Conservation (phyloP, 2,797 vertebrate genomes). For the Aphelocoma californica region DNA sequence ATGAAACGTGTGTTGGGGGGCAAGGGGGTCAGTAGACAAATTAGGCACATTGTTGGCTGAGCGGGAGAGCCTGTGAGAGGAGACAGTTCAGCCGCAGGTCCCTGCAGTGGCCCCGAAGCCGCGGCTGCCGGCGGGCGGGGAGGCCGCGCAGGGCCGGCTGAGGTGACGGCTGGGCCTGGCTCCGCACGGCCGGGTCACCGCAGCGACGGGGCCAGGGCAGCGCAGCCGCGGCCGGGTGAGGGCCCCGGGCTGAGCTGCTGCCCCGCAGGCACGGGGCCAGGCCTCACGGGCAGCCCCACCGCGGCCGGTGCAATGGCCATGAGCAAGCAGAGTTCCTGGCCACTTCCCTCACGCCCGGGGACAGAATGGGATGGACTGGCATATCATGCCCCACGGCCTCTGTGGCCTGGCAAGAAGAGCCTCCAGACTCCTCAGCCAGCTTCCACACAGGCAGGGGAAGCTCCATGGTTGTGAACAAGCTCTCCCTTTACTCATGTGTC, state of each 20-base stretch:
- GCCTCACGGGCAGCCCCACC: background rate
- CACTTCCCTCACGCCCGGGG: background rate
- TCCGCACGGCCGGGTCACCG: fast-evolving
- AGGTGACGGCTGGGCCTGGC: fast-evolving
- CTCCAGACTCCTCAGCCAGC: background rate
- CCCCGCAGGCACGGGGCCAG: fast-evolving
- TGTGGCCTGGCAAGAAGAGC: background rate
- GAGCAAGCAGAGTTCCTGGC: background rate
- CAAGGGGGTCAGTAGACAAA: background rate
- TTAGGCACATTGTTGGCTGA: constrained; percentile 34
- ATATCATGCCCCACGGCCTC: fast-evolving
- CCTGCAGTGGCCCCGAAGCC: background rate
- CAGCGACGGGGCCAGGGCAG: background rate
- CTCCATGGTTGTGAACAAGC: background rate
- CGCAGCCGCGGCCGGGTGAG: fast-evolving
- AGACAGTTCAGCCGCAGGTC: background rate
- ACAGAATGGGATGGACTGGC: fast-evolving
- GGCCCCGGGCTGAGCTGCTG: background rate
- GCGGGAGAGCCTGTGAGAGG: background rate
- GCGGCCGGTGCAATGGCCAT: fast-evolving
- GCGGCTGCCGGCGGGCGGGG: fast-evolving
- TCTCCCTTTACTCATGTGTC: background rate
- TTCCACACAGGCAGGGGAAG: background rate
- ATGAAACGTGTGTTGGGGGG: background rate
- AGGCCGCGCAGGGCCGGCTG: fast-evolving